Conservation (phyloP, 2,113 vertebrate species). For the Vulpes lagopus region DNA sequence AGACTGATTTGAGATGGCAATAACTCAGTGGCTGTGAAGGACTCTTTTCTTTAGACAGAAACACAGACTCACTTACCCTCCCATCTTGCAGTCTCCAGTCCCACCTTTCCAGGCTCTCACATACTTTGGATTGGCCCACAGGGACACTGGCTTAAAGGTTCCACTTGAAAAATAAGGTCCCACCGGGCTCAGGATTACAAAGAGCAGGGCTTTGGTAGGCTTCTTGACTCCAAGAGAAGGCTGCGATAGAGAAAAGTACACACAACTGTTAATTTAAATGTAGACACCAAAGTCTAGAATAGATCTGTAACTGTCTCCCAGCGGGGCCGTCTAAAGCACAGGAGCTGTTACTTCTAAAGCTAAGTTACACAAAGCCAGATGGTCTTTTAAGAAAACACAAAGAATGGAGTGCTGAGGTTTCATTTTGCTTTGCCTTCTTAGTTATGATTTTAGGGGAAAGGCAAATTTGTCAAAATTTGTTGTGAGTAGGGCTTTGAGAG, state of each 20-base stretch:
- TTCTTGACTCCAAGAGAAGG: conserved; percentile 92
- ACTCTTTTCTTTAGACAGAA: neutral
- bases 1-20: neutral
- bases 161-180: conserved; percentile 92
- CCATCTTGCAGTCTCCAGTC: conserved; percentile 95
- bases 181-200: conserved; percentile 93
- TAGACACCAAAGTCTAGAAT: neutral
- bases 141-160: conserved; percentile 88
- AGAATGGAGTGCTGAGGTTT: neutral
- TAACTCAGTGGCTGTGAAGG: neutral
- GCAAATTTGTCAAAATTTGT: neutral
- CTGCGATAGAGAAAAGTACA: conserved; percentile 78
- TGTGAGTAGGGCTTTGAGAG: neutral
- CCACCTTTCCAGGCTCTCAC: conserved; percentile 95
- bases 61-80: conserved; percentile 88
- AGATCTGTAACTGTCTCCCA: neutral
- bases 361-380: neutral
- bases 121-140: conserved; percentile 95
- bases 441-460: neutral
- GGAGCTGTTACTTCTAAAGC: neutral
- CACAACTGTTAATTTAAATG: neutral
- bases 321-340: neutral
- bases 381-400: neutral
- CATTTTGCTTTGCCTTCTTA: neutral
- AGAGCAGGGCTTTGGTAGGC: conserved; percentile 90